phyloP scores from a whole-genome alignment of 2,797 vertebrate genomes.

The Thunnus albacares region DNA sequence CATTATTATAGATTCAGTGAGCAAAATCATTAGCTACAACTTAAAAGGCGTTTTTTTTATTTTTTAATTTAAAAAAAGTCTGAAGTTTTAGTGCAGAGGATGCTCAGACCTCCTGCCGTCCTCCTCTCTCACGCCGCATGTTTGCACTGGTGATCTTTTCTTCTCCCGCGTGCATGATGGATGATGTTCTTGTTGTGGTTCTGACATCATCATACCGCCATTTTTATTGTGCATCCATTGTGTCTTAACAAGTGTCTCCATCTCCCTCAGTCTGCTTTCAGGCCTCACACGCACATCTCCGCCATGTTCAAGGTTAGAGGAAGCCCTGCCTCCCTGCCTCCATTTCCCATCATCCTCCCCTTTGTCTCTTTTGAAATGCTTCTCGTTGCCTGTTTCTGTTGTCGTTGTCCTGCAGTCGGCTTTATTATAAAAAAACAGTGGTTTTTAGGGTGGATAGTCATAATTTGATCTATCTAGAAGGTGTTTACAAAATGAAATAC shows the following conservation, averaged over 20 bases:
- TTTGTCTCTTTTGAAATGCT: background rate
- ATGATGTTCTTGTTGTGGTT: background rate
- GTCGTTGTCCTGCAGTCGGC: background rate
- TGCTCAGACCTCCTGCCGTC: background rate
- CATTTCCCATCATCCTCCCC: constrained; percentile 19
- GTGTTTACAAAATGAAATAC: background rate
- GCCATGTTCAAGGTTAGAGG: constrained; percentile 84
- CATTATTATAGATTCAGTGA: too few species aligned
- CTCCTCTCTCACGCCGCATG: constrained; percentile 19
- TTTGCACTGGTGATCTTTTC: background rate
- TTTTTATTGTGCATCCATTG: constrained; percentile 47
- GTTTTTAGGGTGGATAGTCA: background rate
- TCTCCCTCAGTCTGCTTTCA: constrained; percentile 86
- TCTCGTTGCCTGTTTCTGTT: background rate
- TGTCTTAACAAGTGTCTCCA: constrained; percentile 76
- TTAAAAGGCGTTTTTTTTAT: too few species aligned
- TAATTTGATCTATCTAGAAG: background rate
- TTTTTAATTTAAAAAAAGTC: too few species aligned
- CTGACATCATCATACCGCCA: background rate
- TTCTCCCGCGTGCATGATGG: background rate
- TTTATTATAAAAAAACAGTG: background rate
- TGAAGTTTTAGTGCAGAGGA: too few species aligned
- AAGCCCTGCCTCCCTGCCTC: constrained; percentile 19
- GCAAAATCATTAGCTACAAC: too few species aligned
- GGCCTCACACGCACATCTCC: constrained; percentile 81